Evolutionary conservation across 2,113 vertebrate species (phyloP).

Genomic region (Neotragus pygmaeus): DNA sequence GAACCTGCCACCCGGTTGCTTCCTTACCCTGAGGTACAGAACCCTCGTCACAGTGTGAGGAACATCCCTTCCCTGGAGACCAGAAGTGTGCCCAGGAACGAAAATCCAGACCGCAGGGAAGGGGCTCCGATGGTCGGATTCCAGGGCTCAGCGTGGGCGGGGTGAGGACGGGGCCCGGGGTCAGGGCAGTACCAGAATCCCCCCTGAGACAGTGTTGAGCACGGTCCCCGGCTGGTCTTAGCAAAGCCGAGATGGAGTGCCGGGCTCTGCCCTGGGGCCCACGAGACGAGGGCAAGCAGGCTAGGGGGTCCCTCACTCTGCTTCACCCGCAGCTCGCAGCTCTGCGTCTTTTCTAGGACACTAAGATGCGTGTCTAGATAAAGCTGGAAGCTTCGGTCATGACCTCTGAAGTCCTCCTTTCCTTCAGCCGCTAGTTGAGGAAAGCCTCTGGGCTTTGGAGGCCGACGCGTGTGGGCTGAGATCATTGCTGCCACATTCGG

Average conservation of each 20-base stretch:
- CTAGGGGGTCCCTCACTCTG: fast-evolving
- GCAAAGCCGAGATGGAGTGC: background rate
- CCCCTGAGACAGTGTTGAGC: background rate
- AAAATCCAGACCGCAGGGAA: background rate
- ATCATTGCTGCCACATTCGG: background rate
- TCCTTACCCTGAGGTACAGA: background rate
- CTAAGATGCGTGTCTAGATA: background rate
- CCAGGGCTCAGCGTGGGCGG: background rate
- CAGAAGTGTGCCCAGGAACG: background rate
- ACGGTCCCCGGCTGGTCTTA: background rate
- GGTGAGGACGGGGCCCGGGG: fast-evolving
- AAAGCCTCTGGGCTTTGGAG: background rate
- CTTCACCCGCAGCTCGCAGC: fast-evolving
- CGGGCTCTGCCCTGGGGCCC: background rate
- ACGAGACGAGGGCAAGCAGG: fast-evolving
- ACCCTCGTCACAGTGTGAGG: background rate
- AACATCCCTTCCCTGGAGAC: background rate
- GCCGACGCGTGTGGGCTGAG: background rate
- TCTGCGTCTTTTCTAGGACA: background rate
- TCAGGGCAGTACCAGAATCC: background rate
- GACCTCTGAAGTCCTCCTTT: background rate
- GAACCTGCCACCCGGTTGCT: fast-evolving
- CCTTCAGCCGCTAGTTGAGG: background rate
- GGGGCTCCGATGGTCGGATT: no score
- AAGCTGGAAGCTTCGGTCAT: background rate